Evolutionary conservation across 2,113 vertebrate genomes (phyloP), one percentile per base, ranked within the genome.

Genomic region (Holacanthus passer): DNA sequence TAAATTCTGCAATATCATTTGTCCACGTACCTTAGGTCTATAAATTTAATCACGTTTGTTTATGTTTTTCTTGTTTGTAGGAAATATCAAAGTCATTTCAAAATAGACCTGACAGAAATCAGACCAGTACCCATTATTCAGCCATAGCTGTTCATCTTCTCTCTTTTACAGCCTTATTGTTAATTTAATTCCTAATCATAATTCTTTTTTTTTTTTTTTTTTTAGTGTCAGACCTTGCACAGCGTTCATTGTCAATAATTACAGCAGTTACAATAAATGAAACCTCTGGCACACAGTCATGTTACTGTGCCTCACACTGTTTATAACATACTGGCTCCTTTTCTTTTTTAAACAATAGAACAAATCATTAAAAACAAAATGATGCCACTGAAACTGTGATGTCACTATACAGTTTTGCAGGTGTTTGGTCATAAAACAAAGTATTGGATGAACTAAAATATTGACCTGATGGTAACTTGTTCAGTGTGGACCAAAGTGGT

Each of bases 121-220:
- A 73, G 32, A 39, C 29, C 35, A 63, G 24, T 5, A 35, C 13
- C 41, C 39, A 24, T 79, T 78, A 82, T 66, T 77, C 37, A 48
- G n/a, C 39, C 70, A n/a, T 39, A 50, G 29, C 59, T 58, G 14
- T 82, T 76, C 27, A 55, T 19, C 56, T 48, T 65, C 31, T 66
- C 22, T 48, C 60, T 53, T 72, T 72, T 47, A 59, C 17, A 67
- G 19, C 66, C 32, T 20, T 47, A 12, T 71, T 82, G 69, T 70
- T 43, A 31, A 76, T 69, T 76, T 55, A 27, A 81, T 81, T 53
- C 45, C 59, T 22, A 45, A 10, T 45, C 35, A 63, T 84, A 29
- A 50, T 67, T 83, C n/a, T n/a, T n/a, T n/a, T n/a, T n/a, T n/a
- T n/a, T n/a, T n/a, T 7, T 45, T 27, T 73, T 88, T 73, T 75